These are phyloP conservation scores for Acrocephalus kingi DNA, from an alignment of 2,113 vertebrate species.

Conservation along the genomic window DNA sequence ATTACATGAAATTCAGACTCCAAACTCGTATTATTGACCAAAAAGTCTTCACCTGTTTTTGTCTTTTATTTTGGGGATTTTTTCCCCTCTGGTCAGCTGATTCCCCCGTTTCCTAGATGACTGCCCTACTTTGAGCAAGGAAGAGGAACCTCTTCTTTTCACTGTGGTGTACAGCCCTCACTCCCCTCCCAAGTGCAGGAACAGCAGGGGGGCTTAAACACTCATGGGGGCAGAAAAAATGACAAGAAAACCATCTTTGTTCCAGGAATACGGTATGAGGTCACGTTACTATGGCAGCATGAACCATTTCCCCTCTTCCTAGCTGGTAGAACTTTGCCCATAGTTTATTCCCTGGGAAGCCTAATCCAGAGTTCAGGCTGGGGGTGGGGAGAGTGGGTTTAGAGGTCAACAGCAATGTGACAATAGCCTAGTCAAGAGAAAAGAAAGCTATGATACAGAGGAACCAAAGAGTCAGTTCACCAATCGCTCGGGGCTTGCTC, in stretches of 20 bases:
- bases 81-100: background rate
- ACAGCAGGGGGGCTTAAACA: conserved; percentile 49
- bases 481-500: conserved; percentile 7
- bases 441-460: conserved; percentile 74
- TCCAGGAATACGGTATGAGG: conserved; percentile 69
- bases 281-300: conserved; percentile 79
- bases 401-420: conserved; percentile 83
- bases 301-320: conserved; percentile 70
- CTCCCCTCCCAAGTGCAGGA: background rate
- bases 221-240: conserved; percentile 65
- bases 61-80: background rate
- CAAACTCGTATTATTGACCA: background rate
- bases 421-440: conserved; percentile 77
- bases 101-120: background rate
- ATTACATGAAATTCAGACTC: background rate
- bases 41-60: background rate
- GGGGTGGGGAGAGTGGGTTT: conserved; percentile 70
- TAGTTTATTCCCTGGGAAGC: conserved; percentile 72
- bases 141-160: background rate
- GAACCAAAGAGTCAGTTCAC: conserved; percentile 64
- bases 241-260: conserved; percentile 81
- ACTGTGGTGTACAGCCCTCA: background rate
- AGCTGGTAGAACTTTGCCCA: conserved; percentile 47
- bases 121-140: background rate
- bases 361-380: conserved; percentile 77